phyloP scores from a whole-genome alignment of 2,888 invertebrate genomes.

The Omphaloscelis lunosa region DNA sequence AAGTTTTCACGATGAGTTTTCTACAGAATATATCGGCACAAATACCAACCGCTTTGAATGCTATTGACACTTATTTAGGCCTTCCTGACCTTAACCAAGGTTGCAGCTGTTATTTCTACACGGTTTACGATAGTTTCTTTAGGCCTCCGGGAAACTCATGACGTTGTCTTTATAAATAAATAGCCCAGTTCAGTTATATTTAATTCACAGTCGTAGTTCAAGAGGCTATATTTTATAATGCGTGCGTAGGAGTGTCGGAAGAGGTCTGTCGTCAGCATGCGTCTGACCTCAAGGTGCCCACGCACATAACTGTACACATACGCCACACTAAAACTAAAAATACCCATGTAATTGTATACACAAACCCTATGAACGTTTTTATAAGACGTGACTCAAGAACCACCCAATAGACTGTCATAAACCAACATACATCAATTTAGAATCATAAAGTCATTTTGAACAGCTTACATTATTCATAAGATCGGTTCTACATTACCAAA shows the following conservation, averaged over 20 bases:
- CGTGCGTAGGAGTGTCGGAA: slow-evolving; percentile 76
- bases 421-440: slow-evolving; percentile 52
- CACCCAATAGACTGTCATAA: slow-evolving; percentile 33
- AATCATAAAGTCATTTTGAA: slow-evolving; percentile 60
- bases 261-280: slow-evolving; percentile 75
- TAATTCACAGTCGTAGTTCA: slow-evolving; percentile 36
- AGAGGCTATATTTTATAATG: slow-evolving; percentile 58
- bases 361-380: slow-evolving; percentile 40
- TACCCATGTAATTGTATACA: slow-evolving; percentile 44
- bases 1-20: no score
- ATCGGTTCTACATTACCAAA: slow-evolving; percentile 35
- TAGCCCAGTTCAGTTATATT: slow-evolving; percentile 19
- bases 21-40: neutral
- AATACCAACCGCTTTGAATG: neutral
- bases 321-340: slow-evolving; percentile 55
- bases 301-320: slow-evolving; percentile 82
- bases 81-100: neutral
- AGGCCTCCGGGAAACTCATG: slow-evolving; percentile 12
- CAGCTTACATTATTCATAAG: slow-evolving; percentile 56
- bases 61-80: neutral
- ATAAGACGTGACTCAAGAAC: slow-evolving; percentile 37
- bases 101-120: slow-evolving; percentile 13
- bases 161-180: slow-evolving; percentile 30
- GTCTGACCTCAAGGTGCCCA: slow-evolving; percentile 80
- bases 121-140: neutral